phyloP scores from a whole-genome alignment of 2,888 invertebrate species.

The Synergus umbraculus region DNA sequence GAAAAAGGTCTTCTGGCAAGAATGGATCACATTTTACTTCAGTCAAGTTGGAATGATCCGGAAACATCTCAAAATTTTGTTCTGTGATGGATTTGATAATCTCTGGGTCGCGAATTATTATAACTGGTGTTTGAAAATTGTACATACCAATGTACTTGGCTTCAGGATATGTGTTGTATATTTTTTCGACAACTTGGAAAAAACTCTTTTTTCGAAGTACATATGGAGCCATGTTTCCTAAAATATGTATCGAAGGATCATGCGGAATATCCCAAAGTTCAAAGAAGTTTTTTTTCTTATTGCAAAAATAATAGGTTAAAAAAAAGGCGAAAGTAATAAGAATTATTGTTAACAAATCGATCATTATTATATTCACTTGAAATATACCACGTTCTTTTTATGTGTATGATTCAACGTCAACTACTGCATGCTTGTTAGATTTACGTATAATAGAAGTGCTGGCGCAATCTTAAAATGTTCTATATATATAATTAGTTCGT shows the following conservation, averaged over 20 bases:
- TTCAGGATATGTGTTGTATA: constrained; percentile 52
- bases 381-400: no score
- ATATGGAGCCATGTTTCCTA: background rate
- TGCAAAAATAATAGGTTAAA: background rate
- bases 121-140: constrained; percentile 59
- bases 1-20: constrained; percentile 59
- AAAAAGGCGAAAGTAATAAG: background rate
- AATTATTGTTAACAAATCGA: constrained; percentile 3
- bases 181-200: constrained; percentile 20
- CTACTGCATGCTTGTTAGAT: no score
- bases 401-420: no score
- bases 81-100: constrained; percentile 65
- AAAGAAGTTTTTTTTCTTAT: background rate
- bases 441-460: no score
- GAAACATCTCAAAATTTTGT: constrained; percentile 66
- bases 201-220: background rate
- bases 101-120: constrained; percentile 65
- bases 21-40: constrained; percentile 56
- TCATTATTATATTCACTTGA: background rate
- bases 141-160: constrained; percentile 61
- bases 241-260: background rate
- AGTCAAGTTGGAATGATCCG: constrained; percentile 59
- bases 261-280: background rate
- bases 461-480: no score
- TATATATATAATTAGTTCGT: no score